Evolutionary conservation across 2,797 vertebrate genomes (phyloP), one percentile per base, ranked within the genome.

Genomic region (Propithecus perrieri): DNA sequence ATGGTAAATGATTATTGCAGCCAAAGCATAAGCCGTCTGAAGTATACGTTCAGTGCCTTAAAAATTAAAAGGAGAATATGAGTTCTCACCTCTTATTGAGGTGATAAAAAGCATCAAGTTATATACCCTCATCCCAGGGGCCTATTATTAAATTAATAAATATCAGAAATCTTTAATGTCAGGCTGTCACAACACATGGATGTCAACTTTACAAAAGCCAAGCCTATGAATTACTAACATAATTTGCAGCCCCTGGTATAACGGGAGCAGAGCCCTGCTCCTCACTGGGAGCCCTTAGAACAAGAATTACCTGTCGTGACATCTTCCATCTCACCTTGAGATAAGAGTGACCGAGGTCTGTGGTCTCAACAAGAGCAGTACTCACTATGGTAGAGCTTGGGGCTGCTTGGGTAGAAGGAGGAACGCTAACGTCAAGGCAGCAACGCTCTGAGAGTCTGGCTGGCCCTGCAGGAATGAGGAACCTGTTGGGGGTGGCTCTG

Each of bases 371-470:
- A 48, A 33, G 46, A 61, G 18, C 3, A 41, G 9, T 20, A 17
- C 0, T 41, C 30, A 38, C 20, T 41, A 4, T 1, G 18, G 55
- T 7, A 20, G 33, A 12, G 9, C 26, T 33, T 14, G 43, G 7
- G 13, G 15, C 38, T n/a, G 33, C 24, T 33, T 63, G 35, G n/a
- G 26, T 71, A 14, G 1, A 30, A 75, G 55, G 46, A 28, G 41
- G 17, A 63, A 1, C 7, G 61, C 38, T n/a, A 67, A n/a, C 3
- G 41, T 38, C 41, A 24, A 38, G 41, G 6, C 13, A 43, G 12
- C 7, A 18, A 5, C 9, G 4, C 28, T 33, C 7, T 22, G 6
- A 9, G 5, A 2, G 3, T 15, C 59, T 4, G 4, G 2, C 24
- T 71, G 28, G 14, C 53, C 33, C 6, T 55, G 11, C 4, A 18